Evolutionary conservation across 2,888 invertebrate genomes (phyloP).

Genomic region (Dichetophora obliterata): DNA sequence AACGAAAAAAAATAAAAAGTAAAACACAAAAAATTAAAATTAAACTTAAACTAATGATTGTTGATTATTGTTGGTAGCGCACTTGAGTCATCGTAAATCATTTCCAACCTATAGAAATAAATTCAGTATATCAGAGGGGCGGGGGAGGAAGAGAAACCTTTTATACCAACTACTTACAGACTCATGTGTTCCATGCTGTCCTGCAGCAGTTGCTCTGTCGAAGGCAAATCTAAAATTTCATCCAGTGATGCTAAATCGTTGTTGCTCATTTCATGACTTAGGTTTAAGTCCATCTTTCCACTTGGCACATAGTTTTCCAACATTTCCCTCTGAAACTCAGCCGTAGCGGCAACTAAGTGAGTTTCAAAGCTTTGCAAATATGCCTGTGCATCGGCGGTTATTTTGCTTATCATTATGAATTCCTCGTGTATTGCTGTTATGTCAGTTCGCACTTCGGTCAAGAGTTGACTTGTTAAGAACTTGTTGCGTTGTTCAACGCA

Average conservation of each 20-base stretch:
- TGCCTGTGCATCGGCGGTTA: neutral
- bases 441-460: constrained; percentile 32
- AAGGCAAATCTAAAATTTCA: neutral
- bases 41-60: neutral
- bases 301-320: neutral
- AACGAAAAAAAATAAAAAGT: neutral
- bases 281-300: neutral
- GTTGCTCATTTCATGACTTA: constrained; percentile 6
- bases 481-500: constrained; percentile 45
- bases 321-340: neutral
- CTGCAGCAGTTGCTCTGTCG: constrained; percentile 9
- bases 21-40: neutral
- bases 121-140: neutral
- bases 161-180: constrained; percentile 9
- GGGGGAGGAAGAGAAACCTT: neutral
- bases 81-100: neutral
- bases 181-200: neutral
- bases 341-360: constrained; percentile 42
- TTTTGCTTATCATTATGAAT: constrained; percentile 37
- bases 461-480: constrained; percentile 24
- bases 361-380: constrained; percentile 36
- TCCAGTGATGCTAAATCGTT: neutral
- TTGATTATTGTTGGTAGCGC: constrained; percentile 5
- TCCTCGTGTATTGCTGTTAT: constrained; percentile 45
- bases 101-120: constrained; percentile 7